Evolutionary conservation across 2,113 vertebrate genomes (phyloP).

Genomic region (Tor tambroides): DNA sequence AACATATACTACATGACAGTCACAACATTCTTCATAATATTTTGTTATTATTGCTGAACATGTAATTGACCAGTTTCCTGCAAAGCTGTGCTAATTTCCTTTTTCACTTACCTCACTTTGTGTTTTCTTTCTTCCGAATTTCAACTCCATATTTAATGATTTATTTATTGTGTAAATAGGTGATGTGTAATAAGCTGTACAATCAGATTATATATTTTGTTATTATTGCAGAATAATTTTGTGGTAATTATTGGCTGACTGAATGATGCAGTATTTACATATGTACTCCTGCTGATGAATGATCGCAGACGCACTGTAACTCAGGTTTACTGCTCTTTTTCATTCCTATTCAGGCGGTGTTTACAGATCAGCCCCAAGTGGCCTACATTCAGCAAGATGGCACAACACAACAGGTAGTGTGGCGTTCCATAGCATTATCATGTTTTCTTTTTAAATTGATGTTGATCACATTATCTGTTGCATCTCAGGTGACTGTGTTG

Average conservation of each 20-base stretch:
- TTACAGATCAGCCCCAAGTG: constrained; percentile 95
- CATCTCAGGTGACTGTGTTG: constrained; percentile 81
- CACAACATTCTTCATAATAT: neutral
- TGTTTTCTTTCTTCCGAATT: neutral
- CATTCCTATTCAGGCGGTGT: constrained; percentile 81
- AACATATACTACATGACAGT: neutral
- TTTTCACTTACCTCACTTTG: too few species aligned
- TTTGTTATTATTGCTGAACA: neutral
- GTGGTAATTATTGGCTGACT: neutral
- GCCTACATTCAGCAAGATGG: constrained; percentile 97
- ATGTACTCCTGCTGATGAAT: neutral
- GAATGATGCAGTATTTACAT: neutral
- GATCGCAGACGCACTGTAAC: neutral
- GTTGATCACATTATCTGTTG: neutral
- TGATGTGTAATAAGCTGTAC: neutral
- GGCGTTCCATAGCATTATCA: neutral
- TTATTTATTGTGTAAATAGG: too few species aligned
- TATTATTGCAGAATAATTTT: neutral
- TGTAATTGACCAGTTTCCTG: neutral
- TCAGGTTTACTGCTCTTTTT: neutral
- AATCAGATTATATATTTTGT: too few species aligned
- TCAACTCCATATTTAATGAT: neutral
- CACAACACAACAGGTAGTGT: constrained; percentile 89
- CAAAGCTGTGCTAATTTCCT: neutral
- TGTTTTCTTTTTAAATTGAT: neutral